Base-by-base conservation (phyloP, 2,888 invertebrate genomes). In the Drosophila nr. medialis region DNA sequence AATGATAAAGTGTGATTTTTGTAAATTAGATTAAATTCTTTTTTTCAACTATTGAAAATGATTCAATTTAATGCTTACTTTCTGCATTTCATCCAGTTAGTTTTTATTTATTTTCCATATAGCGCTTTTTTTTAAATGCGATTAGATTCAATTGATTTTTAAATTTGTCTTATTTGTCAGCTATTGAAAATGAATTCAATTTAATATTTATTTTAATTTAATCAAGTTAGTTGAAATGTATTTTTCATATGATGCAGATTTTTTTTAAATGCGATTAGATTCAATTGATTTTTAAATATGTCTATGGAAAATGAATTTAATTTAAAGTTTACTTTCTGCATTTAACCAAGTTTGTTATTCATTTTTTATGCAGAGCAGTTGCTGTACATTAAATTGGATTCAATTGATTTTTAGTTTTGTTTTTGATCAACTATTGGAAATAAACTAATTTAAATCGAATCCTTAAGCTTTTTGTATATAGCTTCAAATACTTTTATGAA, bases 381-480 rank as follows among this genome's bases (percentile, higher is more conserved):
- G 11, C 11, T 6, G 13, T 7, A 13, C 13, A 21, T 45, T 13
- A 21, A 7, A 7, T 13, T 13, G 21, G 21, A 21, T 45, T 45
- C 1, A 45, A 13, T 1, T 24, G 8, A 24, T 15, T 8, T 24
- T 24, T 4, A 24, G 4, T 15, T 21, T 24, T 8, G 7, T 24
- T 24, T 15, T 7, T 13, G 0, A 21, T 5, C 42, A 42, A 45
- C 7, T 45, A 15, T 8, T 45, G 8, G 15, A 45, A 24, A 24
- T 8, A 1, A 45, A 8, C 4, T 24, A 4, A 45, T 21, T 45
- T 24, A 7, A 15, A 7, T 45, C 7, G 13, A 7, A 7, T 21
- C 0, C 13, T 13, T 7, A 0, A 13, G 21, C 2, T 7, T 0
- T 45, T 24, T 24, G 2, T 3, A 13, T 13, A 13, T 0, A 7